phyloP scores from a whole-genome alignment of 2,113 vertebrate genomes.

The Coreoperca whiteheadi region DNA sequence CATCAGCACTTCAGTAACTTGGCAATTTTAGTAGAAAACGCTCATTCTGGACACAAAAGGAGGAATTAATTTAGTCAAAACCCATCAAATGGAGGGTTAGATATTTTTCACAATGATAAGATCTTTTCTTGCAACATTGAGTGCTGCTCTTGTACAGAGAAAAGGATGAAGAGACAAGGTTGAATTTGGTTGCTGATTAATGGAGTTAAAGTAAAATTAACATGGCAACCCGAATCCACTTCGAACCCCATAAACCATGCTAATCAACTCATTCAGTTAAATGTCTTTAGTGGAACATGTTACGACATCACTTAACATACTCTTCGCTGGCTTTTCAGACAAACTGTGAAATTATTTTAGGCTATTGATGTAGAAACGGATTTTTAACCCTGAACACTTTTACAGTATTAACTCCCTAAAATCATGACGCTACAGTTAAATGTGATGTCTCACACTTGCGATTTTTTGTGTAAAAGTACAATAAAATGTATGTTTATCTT shows the following conservation, averaged over 20 bases:
- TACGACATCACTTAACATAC: neutral
- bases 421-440: neutral
- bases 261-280: neutral
- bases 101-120: neutral
- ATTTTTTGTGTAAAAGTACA: no score
- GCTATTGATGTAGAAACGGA: neutral
- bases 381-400: neutral
- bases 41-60: no score
- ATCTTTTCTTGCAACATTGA: neutral
- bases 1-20: neutral
- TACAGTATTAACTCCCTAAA: no score
- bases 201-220: slow-evolving; percentile 1
- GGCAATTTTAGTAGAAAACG: neutral
- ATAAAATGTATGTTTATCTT: no score
- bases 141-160: neutral
- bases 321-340: no score
- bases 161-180: neutral
- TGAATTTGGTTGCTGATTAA: neutral
- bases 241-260: neutral
- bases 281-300: neutral
- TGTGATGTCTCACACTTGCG: neutral
- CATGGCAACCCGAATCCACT: neutral
- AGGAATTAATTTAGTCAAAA: neutral
- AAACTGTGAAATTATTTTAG: neutral
- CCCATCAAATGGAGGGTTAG: neutral